A percentile compares a stretch with the other conserved stretches of the same genome.
Evolutionary conservation across 2,113 vertebrate genomes (phyloP).

Genomic region (Loxodonta africana): DNA sequence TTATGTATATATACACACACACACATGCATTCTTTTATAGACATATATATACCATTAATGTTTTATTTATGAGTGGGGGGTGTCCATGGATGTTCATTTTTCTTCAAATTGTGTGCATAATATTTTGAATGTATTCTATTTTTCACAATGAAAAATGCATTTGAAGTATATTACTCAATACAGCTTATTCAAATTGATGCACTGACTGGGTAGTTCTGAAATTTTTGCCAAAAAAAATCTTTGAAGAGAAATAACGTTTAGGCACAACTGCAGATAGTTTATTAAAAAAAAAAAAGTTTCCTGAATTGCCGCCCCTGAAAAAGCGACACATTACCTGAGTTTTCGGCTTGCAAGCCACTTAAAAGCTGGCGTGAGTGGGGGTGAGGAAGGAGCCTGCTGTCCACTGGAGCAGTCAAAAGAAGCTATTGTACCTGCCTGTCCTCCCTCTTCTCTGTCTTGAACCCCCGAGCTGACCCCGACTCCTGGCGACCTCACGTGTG

Average conservation of each 20-base stretch:
- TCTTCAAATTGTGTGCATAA: constrained; percentile 16
- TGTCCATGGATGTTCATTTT: neutral
- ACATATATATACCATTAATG: neutral
- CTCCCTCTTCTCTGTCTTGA: fast-evolving
- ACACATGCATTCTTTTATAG: neutral
- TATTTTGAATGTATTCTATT: neutral
- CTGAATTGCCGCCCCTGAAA: neutral
- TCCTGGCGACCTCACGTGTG: neutral
- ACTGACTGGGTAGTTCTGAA: neutral
- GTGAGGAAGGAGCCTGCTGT: neutral
- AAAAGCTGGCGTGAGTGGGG: neutral
- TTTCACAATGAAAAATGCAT: neutral
- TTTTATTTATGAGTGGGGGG: neutral
- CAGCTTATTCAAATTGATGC: neutral
- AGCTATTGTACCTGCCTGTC: fast-evolving
- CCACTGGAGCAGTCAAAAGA: neutral
- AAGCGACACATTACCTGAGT: neutral
- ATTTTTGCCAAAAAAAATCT: neutral
- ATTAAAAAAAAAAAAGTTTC: neutral
- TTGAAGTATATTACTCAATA: neutral
- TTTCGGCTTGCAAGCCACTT: neutral
- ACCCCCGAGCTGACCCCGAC: neutral
- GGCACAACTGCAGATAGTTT: neutral
- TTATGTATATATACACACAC: no score
- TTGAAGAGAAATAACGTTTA: constrained; percentile 35